Percentiles rank a stretch among this genome's conserved stretches.
Evolutionary conservation across 2,113 vertebrate genomes (phyloP).

Genomic region (human (Homo sapiens)): GRCh38 chr9:38319501-38320000

Average conservation of each 20-base stretch:
- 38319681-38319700: constrained; percentile 28
- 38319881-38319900: constrained; percentile 48
- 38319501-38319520: constrained; percentile 23
- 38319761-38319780: not conserved
- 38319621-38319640: constrained; percentile 44
- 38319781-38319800: constrained; percentile 12
- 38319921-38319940: not conserved
- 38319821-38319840: constrained; percentile 40
- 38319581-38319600: constrained; percentile 64
- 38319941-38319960: not conserved
- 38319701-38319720: constrained; percentile 2
- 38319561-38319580: constrained; percentile 64
- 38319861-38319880: constrained; percentile 42
- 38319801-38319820: constrained; percentile 35
- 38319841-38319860: constrained; percentile 1
- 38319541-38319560: constrained; percentile 65
- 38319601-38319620: constrained; percentile 52
- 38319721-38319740: not conserved
- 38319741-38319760: not conserved
- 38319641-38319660: constrained; percentile 59
- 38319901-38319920: not conserved
- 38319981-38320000: constrained; percentile 35
- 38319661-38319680: constrained; percentile 57
- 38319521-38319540: constrained; percentile 56
- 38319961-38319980: not conserved